Base-by-base conservation (phyloP, 1,140 invertebrate genomes). In the Camponotus vicinus region DNA sequence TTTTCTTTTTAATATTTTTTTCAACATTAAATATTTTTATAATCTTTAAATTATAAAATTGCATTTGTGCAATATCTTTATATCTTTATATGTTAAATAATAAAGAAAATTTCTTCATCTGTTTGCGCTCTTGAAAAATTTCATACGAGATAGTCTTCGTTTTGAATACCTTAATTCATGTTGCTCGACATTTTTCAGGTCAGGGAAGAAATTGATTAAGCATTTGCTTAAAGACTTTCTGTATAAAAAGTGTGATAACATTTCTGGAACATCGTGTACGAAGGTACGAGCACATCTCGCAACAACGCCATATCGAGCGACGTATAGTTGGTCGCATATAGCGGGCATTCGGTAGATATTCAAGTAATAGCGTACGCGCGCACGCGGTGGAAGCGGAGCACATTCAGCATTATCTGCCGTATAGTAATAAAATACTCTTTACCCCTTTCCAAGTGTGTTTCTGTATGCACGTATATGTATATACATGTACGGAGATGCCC, bases 351-450 rank as follows among this genome's bases (percentile, higher is more conserved):
- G 79, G 49, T 59, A 61, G 71, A 27, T 79, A 73, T 70, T 59
- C 55, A 61, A 52, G 69, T 77, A 87, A 90, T 90, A 85, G 86
- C 75, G 45, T 75, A 27, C 21, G 32, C 55, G 57, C 21, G 37
- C 52, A n/a, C 59, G 61, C 57, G 52, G 45, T 61, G 79, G 40
- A 71, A 87, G 49, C 52, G 59, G 59, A 59, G 70, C 88, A 55
- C 80, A 85, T 82, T 86, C 88, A 85, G 76, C 71, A 86, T 88
- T 90, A 90, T 88, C 89, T 87, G 71, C 42, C 55, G 71, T 34
- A 76, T n/a, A 32, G 88, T 90, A 90, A 90, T 88, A 90, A 90
- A 90, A 90, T 86, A 90, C 82, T 79, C 76, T 83, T 90, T 76
- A 37, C 63, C 52, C 86, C 59, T 83, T 89, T 83, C 78, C 76